These are phyloP conservation scores for Sarcophaga peregrina DNA, from an alignment of 1,140 invertebrate genomes.

Conservation along the genomic window DNA sequence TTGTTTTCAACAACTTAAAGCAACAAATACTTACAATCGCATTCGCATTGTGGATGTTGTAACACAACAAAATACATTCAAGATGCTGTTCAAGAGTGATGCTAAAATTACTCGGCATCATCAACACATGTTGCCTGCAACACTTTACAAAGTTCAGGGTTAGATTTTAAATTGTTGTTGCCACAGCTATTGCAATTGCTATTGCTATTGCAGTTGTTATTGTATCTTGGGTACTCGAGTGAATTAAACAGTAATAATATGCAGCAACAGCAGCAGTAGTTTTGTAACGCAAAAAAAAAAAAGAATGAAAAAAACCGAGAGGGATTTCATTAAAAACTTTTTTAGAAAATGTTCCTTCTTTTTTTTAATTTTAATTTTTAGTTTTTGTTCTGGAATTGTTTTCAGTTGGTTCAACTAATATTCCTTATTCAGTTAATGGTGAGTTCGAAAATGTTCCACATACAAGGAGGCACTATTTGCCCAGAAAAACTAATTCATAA, in stretches of 20 bases:
- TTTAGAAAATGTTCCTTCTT: neutral
- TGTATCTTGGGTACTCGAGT: neutral
- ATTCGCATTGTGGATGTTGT: too few relatives aligned
- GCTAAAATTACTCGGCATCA: constrained; percentile 6
- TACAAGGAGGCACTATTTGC: too few relatives aligned
- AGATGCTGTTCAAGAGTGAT: neutral
- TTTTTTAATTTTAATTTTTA: neutral
- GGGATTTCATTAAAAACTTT: neutral
- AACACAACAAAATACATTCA: too few relatives aligned
- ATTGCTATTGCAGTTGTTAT: neutral
- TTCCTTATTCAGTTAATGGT: too few relatives aligned
- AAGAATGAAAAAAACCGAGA: neutral
- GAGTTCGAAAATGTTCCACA: too few relatives aligned
- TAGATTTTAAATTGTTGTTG: constrained; percentile 13
- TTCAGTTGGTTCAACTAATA: too few relatives aligned
- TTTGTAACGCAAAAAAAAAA: too few relatives aligned
- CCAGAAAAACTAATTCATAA: too few relatives aligned
- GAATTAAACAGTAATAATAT: constrained; percentile 19
- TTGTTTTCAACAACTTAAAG: neutral
- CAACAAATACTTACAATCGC: neutral
- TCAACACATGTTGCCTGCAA: constrained; percentile 18
- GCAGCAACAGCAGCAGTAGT: neutral
- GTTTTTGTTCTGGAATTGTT: neutral
- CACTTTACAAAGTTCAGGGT: constrained; percentile 16
- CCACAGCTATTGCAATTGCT: neutral